Evolutionary conservation across 1,140 invertebrate species (phyloP).

Genomic region (Drosophila dunni): DNA sequence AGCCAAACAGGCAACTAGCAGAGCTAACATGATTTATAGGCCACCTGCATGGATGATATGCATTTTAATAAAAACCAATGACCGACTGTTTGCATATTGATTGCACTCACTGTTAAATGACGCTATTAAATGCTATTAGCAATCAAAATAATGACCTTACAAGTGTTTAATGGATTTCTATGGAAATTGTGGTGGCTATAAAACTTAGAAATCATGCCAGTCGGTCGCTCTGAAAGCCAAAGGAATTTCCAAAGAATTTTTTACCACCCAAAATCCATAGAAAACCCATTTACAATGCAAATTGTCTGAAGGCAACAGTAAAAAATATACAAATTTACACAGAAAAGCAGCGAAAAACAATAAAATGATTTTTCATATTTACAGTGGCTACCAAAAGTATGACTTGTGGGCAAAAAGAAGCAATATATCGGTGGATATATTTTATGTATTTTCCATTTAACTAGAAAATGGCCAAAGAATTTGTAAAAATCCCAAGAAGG

Average conservation of each 20-base stretch:
- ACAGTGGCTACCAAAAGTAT: background rate
- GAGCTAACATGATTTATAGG: conserved; percentile 4
- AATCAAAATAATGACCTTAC: conserved; percentile 34
- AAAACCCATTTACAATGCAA: background rate
- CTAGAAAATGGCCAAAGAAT: background rate
- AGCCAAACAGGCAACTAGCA: background rate
- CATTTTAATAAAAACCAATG: background rate
- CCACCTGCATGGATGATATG: background rate
- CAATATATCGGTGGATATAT: too few species aligned
- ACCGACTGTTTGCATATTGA: background rate
- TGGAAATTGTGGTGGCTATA: conserved; percentile 5
- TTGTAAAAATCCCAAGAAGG: background rate
- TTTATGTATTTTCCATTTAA: conserved; percentile 1
- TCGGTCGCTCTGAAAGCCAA: background rate
- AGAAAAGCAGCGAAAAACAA: background rate
- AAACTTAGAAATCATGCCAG: background rate
- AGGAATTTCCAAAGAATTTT: background rate
- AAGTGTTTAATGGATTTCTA: conserved; percentile 2
- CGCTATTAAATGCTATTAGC: conserved; percentile 51
- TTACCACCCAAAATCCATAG: background rate
- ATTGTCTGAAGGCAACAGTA: background rate
- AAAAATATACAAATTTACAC: background rate
- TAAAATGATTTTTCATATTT: conserved; percentile 1
- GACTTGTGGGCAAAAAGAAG: too few species aligned
- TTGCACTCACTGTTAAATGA: conserved; percentile 29